Base-by-base conservation (phyloP, 2,797 vertebrate species). In the Anableps anableps region DNA sequence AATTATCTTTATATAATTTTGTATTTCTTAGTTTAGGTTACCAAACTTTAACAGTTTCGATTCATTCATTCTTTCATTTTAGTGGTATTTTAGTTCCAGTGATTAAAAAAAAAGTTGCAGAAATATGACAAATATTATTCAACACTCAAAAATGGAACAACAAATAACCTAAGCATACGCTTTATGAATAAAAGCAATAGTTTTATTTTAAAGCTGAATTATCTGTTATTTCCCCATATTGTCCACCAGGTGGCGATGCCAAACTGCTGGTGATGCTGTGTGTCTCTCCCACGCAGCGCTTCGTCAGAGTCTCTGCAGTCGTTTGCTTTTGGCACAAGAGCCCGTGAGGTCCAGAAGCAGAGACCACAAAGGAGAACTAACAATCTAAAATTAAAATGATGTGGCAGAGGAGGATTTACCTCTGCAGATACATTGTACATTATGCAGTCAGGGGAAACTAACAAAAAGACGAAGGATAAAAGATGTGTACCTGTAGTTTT, bases 251-350 rank as follows among this genome's bases (percentile, higher is more conserved):
- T 38, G 97, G 97, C 0, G 96, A 98, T 26, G 95, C 96, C 8
- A 97, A 97, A 89, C 88, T 97, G 83, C 88, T 97, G 93, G 87
- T 97, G 91, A 94, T 97, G 88, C 81, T 97, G 55, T 97, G 97
- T 21, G 95, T 98, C 31, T 97, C 97, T 62, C 97, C 97, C 1
- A 91, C 92, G 3, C 96, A 91, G 80, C 96, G 86, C 81, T 97
- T 96, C 80, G 64, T 96, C 84, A 0, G 97, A 97, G 92, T 95
- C 96, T 0, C 89, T 98, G 85, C 97, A 97, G 92, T 94, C 95
- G 29, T 93, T 98, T 85, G 94, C 95, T 58, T 96, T 97, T 8
- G 96, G 97, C 72, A 85, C 85, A 1, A 91, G 94, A 34, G 96
- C 95, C 38, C 94, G 94, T 26, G 96, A 97, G 88, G 95, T 97